Percentiles rank a stretch among this genome's conserved stretches.
Conservation (phyloP, 2,888 invertebrate species). For the Sycophila texana region DNA sequence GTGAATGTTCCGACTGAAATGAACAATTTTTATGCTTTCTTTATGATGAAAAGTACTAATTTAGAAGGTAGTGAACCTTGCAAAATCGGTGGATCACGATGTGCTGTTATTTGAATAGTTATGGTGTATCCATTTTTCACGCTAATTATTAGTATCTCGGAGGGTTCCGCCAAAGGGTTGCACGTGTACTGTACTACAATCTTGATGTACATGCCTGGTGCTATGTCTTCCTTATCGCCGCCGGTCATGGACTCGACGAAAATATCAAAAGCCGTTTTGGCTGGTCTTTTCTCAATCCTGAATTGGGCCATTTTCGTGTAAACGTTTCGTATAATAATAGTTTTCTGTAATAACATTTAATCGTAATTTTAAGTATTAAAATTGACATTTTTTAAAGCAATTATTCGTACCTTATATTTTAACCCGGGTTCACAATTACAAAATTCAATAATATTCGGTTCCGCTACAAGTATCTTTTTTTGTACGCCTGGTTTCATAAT, state of each 20-base stretch:
- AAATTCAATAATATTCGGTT: slow-evolving; percentile 69
- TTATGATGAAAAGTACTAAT: background rate
- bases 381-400: no score
- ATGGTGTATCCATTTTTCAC: slow-evolving; percentile 68
- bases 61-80: slow-evolving; percentile 57
- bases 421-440: slow-evolving; percentile 69
- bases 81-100: slow-evolving; percentile 72
- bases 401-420: slow-evolving; percentile 68
- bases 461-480: slow-evolving; percentile 64
- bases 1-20: no score
- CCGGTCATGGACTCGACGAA: slow-evolving; percentile 42
- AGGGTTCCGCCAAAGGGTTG: slow-evolving; percentile 66
- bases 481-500: slow-evolving; percentile 55
- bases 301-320: slow-evolving; percentile 70
- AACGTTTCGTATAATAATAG: slow-evolving; percentile 60
- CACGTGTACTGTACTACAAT: slow-evolving; percentile 71
- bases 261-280: slow-evolving; percentile 46
- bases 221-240: slow-evolving; percentile 63
- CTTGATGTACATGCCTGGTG: slow-evolving; percentile 74
- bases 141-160: slow-evolving; percentile 68
- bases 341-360: slow-evolving; percentile 54
- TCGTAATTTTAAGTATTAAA: no score
- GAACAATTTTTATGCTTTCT: background rate
- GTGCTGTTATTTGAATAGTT: slow-evolving; percentile 66
- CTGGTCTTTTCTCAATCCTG: slow-evolving; percentile 64